These are phyloP conservation scores for Syrmaticus mikado DNA, from an alignment of 2,113 vertebrate genomes.

Conservation along the genomic window DNA sequence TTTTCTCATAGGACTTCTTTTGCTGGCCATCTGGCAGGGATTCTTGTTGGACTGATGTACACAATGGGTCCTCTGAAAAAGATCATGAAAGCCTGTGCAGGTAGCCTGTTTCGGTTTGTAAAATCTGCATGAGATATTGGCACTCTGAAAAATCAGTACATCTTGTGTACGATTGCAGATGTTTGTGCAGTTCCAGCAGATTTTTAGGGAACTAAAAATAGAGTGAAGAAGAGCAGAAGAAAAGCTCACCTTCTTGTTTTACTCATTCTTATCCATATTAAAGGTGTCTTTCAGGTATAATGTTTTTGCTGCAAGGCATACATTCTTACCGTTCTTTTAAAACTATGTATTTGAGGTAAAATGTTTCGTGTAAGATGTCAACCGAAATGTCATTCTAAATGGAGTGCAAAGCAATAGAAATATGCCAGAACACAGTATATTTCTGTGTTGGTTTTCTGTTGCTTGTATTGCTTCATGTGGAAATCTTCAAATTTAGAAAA, in stretches of 20 bases:
- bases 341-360: neutral
- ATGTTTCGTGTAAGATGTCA: neutral
- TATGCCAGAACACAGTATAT: neutral
- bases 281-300: neutral
- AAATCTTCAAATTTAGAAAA: neutral
- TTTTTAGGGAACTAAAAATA: neutral
- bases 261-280: neutral
- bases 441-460: neutral
- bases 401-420: neutral
- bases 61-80: conserved; percentile 86
- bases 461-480: neutral
- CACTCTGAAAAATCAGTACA: neutral
- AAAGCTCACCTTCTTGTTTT: neutral
- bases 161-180: neutral
- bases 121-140: neutral
- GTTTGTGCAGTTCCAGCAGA: neutral
- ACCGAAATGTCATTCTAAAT: neutral
- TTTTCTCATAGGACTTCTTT: conserved; percentile 86
- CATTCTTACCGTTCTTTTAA: neutral
- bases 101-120: conserved; percentile 67
- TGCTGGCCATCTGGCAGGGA: conserved; percentile 91
- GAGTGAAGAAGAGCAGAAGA: neutral
- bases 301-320: neutral
- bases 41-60: conserved; percentile 93
- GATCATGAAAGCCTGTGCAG: conserved; percentile 85